Percentiles rank a stretch among this genome's conserved stretches.
phyloP scores from a whole-genome alignment of 2,797 vertebrate species.

The Sebastes reedi region DNA sequence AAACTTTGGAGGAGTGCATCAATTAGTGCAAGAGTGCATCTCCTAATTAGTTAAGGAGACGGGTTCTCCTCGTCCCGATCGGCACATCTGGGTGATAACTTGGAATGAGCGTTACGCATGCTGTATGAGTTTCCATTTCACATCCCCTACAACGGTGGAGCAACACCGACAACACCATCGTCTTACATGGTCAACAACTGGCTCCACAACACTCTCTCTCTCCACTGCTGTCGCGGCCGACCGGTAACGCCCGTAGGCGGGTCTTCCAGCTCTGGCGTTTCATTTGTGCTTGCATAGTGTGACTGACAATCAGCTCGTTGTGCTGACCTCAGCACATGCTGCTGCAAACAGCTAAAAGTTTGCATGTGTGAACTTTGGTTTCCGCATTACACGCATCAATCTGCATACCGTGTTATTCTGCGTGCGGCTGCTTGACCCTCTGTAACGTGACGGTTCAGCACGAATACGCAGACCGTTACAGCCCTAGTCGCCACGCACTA shows the following conservation, averaged over 20 bases:
- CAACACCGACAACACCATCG: not conserved
- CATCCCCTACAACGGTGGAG: not conserved
- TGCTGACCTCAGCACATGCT: not conserved
- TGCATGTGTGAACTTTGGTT: not conserved
- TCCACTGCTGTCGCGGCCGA: not conserved
- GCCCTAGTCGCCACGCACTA: not conserved
- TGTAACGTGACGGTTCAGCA: not conserved
- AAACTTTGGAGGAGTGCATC: not conserved
- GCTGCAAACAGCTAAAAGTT: not conserved
- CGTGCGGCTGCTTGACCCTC: not conserved
- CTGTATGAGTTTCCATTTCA: not conserved
- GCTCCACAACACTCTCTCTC: not conserved
- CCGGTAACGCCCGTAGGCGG: not conserved
- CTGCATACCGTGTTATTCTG: not conserved
- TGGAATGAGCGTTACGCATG: not conserved
- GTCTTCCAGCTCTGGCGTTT: not conserved
- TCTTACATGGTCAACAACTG: not conserved
- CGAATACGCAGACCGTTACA: not conserved
- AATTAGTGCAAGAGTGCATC: not conserved
- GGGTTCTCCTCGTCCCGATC: not conserved
- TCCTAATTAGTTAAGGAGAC: not conserved
- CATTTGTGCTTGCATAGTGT: too few species aligned
- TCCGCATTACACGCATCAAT: too few species aligned
- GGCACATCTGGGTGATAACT: not conserved
- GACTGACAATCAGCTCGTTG: not conserved